Percentiles rank a stretch among this genome's conserved stretches.
These are phyloP conservation scores for Peribatodes rhomboidaria DNA, from an alignment of 2,888 invertebrate species.

Conservation along the genomic window DNA sequence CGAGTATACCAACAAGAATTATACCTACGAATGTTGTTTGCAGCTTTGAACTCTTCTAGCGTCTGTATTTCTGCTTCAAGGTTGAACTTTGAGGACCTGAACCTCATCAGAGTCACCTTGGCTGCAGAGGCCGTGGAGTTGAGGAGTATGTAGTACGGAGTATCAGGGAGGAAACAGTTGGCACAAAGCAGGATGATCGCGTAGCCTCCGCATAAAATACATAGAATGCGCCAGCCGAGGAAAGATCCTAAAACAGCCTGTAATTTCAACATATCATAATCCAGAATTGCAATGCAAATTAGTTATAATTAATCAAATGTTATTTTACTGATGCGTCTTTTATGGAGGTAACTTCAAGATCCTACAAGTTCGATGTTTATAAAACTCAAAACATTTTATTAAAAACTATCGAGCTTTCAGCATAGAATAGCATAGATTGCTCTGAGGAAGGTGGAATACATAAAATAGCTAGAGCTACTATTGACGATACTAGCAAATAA, in stretches of 20 bases:
- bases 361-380: too few species aligned
- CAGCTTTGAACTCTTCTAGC: constrained; percentile 61
- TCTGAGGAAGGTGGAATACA: too few species aligned
- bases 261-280: background rate
- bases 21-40: constrained; percentile 70
- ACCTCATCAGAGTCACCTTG: constrained; percentile 50
- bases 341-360: too few species aligned
- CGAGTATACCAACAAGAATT: too few species aligned
- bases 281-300: too few species aligned
- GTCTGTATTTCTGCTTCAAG: constrained; percentile 60
- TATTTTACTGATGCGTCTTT: too few species aligned
- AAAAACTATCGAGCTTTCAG: too few species aligned
- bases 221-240: constrained; percentile 59
- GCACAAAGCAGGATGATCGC: constrained; percentile 48
- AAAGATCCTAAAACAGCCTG: constrained; percentile 62
- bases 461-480: too few species aligned
- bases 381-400: too few species aligned
- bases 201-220: constrained; percentile 53
- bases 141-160: constrained; percentile 66
- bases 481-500: too few species aligned
- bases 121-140: constrained; percentile 49
- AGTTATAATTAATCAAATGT: too few species aligned
- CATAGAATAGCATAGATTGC: too few species aligned
- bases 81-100: constrained; percentile 58
- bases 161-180: constrained; percentile 62